Base-by-base conservation (phyloP, 2,888 invertebrate species). In the Unio delphinus region DNA sequence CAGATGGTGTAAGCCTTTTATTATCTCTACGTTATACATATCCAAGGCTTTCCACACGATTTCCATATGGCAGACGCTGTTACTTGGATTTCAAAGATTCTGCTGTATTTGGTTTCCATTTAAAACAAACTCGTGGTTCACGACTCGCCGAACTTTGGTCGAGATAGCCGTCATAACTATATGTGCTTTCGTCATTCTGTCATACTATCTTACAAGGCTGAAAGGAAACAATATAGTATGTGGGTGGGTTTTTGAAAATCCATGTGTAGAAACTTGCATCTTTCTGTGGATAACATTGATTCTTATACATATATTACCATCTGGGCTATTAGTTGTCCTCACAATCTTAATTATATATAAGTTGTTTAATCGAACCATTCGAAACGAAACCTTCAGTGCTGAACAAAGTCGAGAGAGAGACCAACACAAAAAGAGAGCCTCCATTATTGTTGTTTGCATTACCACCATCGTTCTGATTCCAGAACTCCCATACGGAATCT, bases 31-130 rank as follows among this genome's bases (percentile, higher is more conserved):
- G 23, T 65, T 67, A 26, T 73, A 70, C 56, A 26, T 77, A 15
- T 68, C 72, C n/a, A 69, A 72, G 20, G 69, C 71, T 17, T 74
- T 77, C 55, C 75, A 77, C 64, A 75, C 74, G 11, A 69, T 72
- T 26, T 79, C 79, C 28, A 72, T 74, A 54, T 79, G 77, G 77
- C 65, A 77, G 20, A 79, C 79, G 20, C 74, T 73, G 4, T 55
- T 73, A 11, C 67, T 79, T 3, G 79, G 75, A 4, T 58, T 79
- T 20, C 79, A 79, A n/a, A 64, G 79, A 15, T 70, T 71, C 45
- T 62, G 77, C 20, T 73, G 73, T 6, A 73, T 79, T 15, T 65
- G 68, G 17, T 72, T 65, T 58, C 79, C 73, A 23, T 23, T 23
- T 23, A 23, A 23, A 23, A 23, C 23, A 23, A 23, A 23, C 23